Evolutionary conservation across 2,888 invertebrate species (phyloP).

Genomic region (Tolmerus cingulatus): DNA sequence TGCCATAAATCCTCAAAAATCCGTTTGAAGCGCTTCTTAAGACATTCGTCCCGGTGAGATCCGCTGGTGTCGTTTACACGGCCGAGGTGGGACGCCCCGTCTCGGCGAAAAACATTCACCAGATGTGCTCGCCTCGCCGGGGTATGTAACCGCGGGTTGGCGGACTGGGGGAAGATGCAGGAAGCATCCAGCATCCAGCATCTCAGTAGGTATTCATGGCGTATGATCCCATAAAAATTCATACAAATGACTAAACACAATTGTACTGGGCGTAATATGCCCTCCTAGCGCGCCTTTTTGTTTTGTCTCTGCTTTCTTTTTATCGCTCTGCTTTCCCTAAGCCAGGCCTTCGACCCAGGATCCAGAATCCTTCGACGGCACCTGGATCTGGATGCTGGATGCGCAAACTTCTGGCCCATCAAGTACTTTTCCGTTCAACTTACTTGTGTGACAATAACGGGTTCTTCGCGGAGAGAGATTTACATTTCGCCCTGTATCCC

Average conservation of each 20-base stretch:
- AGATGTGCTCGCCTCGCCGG: neutral
- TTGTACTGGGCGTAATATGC: conserved; percentile 46
- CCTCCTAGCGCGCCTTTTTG: conserved; percentile 1
- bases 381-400: neutral
- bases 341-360: neutral
- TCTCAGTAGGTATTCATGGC: conserved; percentile 59
- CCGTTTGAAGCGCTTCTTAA: conserved; percentile 1
- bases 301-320: neutral
- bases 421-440: conserved; percentile 21
- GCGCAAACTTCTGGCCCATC: neutral
- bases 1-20: conserved; percentile 43
- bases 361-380: neutral
- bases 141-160: neutral
- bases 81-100: conserved; percentile 14
- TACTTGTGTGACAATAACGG: conserved; percentile 32
- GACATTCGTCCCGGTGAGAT: neutral
- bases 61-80: conserved; percentile 9
- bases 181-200: conserved; percentile 15
- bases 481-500: neutral
- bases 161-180: neutral
- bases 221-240: conserved; percentile 61
- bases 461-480: conserved; percentile 1
- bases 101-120: neutral
- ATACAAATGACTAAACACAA: conserved; percentile 53
- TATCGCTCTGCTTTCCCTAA: neutral